phyloP scores from a whole-genome alignment of 2,888 invertebrate species.

The Yponomeuta plumbellus region DNA sequence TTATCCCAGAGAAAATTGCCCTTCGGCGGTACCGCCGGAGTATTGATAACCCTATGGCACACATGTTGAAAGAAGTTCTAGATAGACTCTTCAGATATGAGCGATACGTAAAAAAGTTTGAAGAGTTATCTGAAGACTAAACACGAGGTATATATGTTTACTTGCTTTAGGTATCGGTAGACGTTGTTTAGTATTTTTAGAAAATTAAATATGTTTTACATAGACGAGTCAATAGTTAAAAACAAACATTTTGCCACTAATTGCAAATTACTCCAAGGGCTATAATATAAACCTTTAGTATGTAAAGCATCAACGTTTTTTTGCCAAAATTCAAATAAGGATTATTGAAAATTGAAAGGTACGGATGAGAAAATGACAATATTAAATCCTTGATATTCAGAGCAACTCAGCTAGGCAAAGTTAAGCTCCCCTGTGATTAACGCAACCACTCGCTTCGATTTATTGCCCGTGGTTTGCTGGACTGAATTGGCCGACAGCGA shows the following conservation, averaged over 20 bases:
- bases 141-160: too few species aligned
- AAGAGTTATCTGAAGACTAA: neutral
- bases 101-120: neutral
- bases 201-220: too few species aligned
- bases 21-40: neutral
- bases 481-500: slow-evolving; percentile 43
- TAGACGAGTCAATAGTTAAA: too few species aligned
- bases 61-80: neutral
- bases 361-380: too few species aligned
- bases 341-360: too few species aligned
- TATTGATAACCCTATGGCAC: neutral
- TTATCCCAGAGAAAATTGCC: neutral
- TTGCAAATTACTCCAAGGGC: neutral
- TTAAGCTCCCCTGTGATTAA: slow-evolving; percentile 39
- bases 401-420: slow-evolving; percentile 9
- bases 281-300: neutral
- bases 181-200: too few species aligned
- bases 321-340: too few species aligned
- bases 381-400: neutral
- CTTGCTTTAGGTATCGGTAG: too few species aligned
- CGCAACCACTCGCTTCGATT: slow-evolving; percentile 44
- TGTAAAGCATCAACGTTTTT: neutral
- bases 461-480: slow-evolving; percentile 46
- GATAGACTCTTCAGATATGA: neutral
- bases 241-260: too few species aligned